Evolutionary conservation across 30 jellyfish, hydroid and myxozoan species (phyloP), one percentile per base, ranked within the genome.

Genomic region (Clytia hemisphaerica): DNA sequence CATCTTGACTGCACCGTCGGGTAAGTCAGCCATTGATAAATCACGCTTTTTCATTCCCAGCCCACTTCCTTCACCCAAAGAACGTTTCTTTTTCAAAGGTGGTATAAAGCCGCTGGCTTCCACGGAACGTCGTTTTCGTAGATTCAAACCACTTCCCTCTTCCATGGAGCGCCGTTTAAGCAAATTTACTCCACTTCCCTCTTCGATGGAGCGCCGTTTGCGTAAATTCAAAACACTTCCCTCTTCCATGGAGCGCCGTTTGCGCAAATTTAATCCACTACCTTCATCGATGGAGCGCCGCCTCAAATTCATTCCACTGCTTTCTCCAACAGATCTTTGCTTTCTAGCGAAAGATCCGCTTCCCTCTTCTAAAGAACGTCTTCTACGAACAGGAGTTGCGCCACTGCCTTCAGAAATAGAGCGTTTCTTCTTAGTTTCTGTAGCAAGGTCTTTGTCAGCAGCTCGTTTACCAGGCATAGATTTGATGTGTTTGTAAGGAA

Each of bases 1-100:
- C 92, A 77, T 77, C 60, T 77, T 77, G 34, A 53, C 67, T 34
- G 49, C 92, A 16, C 92, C 92, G 22, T 77, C 92, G 3, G 69
- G 25, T 33, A 64, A 79, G 4, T 26, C 19, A 5, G 26, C 72
- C 4, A 6, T 59, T 42, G n/a, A n/a, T n/a, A n/a, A n/a, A n/a
- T n/a, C n/a, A 12, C 53, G 53, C n/a, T n/a, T 42, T n/a, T n/a
- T 42, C n/a, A 9, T 42, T n/a, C n/a, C 15, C 12, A 12, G 12
- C 53, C 15, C 53, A 12, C 53, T n/a, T 9, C 53, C n/a, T n/a
- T n/a, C n/a, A n/a, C n/a, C n/a, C n/a, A n/a, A n/a, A n/a, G n/a
- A n/a, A n/a, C n/a, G n/a, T n/a, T n/a, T n/a, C n/a, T n/a, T n/a
- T n/a, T n/a, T n/a, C n/a, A 12, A 42, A 21, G 14, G 54, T 12